These are phyloP conservation scores for Fabriciana adippe DNA, from an alignment of 2,888 invertebrate genomes.

Conservation along the genomic window DNA sequence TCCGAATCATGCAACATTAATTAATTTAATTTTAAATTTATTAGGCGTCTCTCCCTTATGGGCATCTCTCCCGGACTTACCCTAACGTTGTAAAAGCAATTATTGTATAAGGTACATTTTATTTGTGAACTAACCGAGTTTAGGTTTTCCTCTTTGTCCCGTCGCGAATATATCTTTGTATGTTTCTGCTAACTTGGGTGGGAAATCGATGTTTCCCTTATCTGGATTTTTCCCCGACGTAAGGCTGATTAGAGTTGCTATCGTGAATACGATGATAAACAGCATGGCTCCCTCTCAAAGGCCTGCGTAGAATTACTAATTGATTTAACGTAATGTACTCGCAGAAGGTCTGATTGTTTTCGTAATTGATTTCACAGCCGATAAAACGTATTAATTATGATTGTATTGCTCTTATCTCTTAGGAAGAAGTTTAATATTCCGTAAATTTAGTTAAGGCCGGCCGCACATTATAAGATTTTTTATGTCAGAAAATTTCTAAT, in stretches of 20 bases:
- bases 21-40: no score
- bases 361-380: slow-evolving; percentile 30
- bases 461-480: no score
- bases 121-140: slow-evolving; percentile 48
- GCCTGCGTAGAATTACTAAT: slow-evolving; percentile 21
- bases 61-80: no score
- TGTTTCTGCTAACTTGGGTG: slow-evolving; percentile 13
- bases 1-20: no score
- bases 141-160: slow-evolving; percentile 43
- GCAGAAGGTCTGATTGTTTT: slow-evolving; percentile 20
- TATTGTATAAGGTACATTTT: no score
- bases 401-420: slow-evolving; percentile 16
- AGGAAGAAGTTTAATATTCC: neutral
- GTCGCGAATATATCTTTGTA: slow-evolving; percentile 53
- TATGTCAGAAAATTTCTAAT: no score
- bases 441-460: neutral
- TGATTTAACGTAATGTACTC: slow-evolving; percentile 11
- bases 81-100: no score
- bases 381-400: slow-evolving; percentile 10
- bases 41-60: no score
- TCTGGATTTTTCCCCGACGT: neutral
- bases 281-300: slow-evolving; percentile 17
- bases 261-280: slow-evolving; percentile 17
- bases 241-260: slow-evolving; percentile 23
- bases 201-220: neutral